phyloP scores from a whole-genome alignment of 2,113 vertebrate genomes.

The Pelecanus crispus region DNA sequence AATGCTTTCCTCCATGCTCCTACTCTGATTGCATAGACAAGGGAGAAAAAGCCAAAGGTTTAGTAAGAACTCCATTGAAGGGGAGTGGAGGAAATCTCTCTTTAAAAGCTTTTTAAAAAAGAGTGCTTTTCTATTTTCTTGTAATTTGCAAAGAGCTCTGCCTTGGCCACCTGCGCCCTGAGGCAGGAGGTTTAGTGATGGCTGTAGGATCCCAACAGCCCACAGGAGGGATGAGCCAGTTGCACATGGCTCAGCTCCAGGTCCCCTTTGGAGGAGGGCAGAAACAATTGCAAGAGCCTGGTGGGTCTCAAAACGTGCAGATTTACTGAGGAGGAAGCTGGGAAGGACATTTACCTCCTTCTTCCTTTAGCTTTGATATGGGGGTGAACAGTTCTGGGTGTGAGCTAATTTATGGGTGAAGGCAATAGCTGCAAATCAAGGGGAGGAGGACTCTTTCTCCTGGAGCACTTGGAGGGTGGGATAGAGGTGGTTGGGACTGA shows the following conservation, averaged over 20 bases:
- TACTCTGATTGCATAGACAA: neutral
- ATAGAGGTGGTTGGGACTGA: neutral
- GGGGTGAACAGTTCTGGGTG: neutral
- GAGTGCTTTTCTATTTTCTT: neutral
- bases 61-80: neutral
- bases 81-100: neutral
- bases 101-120: neutral
- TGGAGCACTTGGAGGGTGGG: neutral
- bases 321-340: neutral
- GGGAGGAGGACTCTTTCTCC: neutral
- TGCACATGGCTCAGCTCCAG: neutral
- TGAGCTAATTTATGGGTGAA: neutral
- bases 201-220: neutral
- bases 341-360: neutral
- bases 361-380: neutral
- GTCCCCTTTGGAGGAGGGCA: neutral
- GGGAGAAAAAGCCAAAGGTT: neutral
- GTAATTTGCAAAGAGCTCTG: neutral
- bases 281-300: neutral
- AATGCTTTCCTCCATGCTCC: neutral
- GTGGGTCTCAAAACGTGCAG: neutral
- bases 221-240: neutral
- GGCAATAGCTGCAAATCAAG: neutral
- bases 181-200: neutral
- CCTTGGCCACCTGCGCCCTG: rapidly evolving